Conservation (phyloP, 2,797 vertebrate genomes). For the Lateolabrax maculatus region DNA sequence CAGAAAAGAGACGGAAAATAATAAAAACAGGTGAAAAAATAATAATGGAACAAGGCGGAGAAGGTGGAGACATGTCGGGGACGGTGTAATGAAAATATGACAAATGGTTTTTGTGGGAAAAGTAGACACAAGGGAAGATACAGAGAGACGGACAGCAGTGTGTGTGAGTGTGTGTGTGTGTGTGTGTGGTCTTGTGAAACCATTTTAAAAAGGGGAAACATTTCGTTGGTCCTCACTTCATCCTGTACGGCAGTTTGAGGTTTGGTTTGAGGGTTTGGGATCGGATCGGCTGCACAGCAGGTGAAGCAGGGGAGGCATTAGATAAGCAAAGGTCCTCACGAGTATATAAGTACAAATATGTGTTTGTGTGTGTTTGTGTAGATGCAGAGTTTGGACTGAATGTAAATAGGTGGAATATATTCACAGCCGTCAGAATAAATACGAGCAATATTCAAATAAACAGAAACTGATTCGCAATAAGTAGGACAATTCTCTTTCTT, state of each 20-base stretch:
- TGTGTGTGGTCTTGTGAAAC: background rate
- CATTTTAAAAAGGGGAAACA: background rate
- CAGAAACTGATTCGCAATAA: constrained; percentile 15
- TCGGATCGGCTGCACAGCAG: background rate
- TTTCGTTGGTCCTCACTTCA: background rate
- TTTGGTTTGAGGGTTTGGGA: background rate
- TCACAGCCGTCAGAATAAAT: constrained; percentile 17
- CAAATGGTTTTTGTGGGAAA: background rate
- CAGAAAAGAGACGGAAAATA: constrained; percentile 15
- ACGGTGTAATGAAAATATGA: constrained; percentile 31
- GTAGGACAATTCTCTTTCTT: background rate
- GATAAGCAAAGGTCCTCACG: background rate
- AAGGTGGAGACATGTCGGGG: constrained; percentile 19
- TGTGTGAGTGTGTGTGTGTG: background rate
- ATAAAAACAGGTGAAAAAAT: constrained; percentile 21
- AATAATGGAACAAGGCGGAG: background rate
- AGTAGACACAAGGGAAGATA: background rate
- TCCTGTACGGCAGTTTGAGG: background rate
- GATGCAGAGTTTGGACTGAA: background rate
- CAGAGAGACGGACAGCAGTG: background rate
- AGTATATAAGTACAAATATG: background rate
- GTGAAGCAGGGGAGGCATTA: no score
- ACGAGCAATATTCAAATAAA: constrained; percentile 14
- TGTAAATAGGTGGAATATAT: constrained; percentile 7
- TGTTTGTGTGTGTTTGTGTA: background rate